Percentiles rank a stretch among this genome's conserved stretches.
These are phyloP conservation scores for Thymelicus sylvestris DNA, from an alignment of 2,888 invertebrate genomes.

Conservation along the genomic window DNA sequence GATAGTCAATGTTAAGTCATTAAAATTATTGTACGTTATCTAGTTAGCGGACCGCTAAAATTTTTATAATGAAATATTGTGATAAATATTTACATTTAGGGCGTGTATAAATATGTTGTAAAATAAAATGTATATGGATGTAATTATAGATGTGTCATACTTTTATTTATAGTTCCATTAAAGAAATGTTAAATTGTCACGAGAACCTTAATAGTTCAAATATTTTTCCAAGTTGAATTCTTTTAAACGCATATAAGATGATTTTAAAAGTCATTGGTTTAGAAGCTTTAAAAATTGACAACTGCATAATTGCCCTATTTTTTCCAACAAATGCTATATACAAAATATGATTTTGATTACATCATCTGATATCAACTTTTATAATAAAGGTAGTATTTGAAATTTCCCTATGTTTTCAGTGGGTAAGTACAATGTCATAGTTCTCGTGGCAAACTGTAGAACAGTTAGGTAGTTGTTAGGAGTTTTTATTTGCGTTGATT, in stretches of 20 bases:
- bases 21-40: constrained; percentile 73
- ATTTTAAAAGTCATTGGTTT: neutral
- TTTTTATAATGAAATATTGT: constrained; percentile 68
- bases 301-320: too few species aligned
- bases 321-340: too few species aligned
- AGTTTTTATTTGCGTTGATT: constrained; percentile 32
- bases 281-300: too few species aligned
- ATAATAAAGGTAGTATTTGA: too few species aligned
- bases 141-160: constrained; percentile 69
- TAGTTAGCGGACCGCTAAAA: constrained; percentile 61
- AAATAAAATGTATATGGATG: constrained; percentile 61
- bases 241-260: too few species aligned
- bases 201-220: neutral
- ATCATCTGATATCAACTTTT: too few species aligned
- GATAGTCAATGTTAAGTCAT: constrained; percentile 73
- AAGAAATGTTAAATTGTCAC: constrained; percentile 27
- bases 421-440: neutral
- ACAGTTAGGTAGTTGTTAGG: neutral
- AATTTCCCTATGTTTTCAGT: too few species aligned
- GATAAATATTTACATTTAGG: constrained; percentile 67
- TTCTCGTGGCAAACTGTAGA: constrained; percentile 3
- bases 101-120: constrained; percentile 60
- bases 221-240: neutral
- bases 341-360: too few species aligned
- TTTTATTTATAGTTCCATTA: constrained; percentile 50